Evolutionary conservation across 2,888 invertebrate species (phyloP), one percentile per base, ranked within the genome.

Genomic region (Erannis defoliaria): DNA sequence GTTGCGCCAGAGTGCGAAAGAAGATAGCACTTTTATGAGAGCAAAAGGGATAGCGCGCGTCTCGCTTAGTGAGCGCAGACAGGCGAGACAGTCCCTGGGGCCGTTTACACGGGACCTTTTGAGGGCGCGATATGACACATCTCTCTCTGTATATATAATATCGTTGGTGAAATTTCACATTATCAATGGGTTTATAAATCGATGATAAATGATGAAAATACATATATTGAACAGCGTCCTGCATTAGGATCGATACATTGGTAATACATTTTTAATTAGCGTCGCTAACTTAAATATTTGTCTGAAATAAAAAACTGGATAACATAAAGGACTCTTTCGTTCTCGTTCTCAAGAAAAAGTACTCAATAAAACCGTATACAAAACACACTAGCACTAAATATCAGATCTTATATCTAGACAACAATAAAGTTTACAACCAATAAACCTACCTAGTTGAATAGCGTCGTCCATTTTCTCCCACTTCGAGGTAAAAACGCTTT

Each of bases 381-480:
- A 45, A 8, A 16, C 26, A 16, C 16, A 45, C 5, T 26, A 19
- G 9, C 21, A 43, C 10, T 37, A 23, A 45, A 45, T 18, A 48
- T 37, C n/a, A 21, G 12, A 12, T 33, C 29, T 53, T 55, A 58
- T 33, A 55, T 40, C 60, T 59, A 62, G 55, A 59, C 43, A 56
- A 59, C 43, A 63, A 64, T 43, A 65, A 49, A 70, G 67, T 70
- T 56, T 65, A 58, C 66, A 64, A 78, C 73, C 68, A 70, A 77
- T 56, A 73, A 90, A 95, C 97, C 95, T 95, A 98, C 98, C 97
- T 89, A 98, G 93, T 94, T 96, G 96, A 77, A 95, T 95, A 66
- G 96, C 96, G 88, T 95, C 95, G 93, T 98, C 98, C 94, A 96
- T 94, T 90, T 94, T 94, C 94, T 98, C 98, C 98, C 98, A 98